phyloP scores from a whole-genome alignment of 2,888 invertebrate genomes.

The Pyrrhosoma nymphula region DNA sequence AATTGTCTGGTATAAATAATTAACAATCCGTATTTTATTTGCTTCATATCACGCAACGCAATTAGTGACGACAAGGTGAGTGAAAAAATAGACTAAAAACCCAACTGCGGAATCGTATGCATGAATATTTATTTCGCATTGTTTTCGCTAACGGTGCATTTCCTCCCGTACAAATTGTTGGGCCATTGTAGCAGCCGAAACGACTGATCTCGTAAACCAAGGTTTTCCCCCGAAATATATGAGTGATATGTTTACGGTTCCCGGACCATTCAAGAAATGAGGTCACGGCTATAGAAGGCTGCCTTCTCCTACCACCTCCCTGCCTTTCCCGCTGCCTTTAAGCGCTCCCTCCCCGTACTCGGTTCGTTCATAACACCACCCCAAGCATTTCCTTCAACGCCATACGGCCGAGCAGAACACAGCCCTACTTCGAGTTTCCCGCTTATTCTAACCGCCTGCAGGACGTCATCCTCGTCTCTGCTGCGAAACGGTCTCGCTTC shows the following conservation, averaged over 20 bases:
- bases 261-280: conserved; percentile 21
- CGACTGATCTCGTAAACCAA: background rate
- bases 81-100: background rate
- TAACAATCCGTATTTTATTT: background rate
- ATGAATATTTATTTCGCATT: background rate
- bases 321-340: background rate
- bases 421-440: background rate
- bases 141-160: background rate
- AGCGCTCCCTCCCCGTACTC: background rate
- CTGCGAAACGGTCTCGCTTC: background rate
- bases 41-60: background rate
- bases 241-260: conserved; percentile 38
- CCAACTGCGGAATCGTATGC: background rate
- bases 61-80: background rate
- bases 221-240: background rate
- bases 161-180: background rate
- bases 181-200: background rate
- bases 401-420: background rate
- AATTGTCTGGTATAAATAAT: background rate
- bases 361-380: background rate
- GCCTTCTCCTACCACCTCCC: background rate
- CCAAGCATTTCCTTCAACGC: background rate
- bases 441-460: background rate
- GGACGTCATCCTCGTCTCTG: background rate
- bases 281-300: conserved; percentile 23